Base-by-base conservation (phyloP, 2,797 vertebrate genomes). In the Limnodromus scolopaceus region DNA sequence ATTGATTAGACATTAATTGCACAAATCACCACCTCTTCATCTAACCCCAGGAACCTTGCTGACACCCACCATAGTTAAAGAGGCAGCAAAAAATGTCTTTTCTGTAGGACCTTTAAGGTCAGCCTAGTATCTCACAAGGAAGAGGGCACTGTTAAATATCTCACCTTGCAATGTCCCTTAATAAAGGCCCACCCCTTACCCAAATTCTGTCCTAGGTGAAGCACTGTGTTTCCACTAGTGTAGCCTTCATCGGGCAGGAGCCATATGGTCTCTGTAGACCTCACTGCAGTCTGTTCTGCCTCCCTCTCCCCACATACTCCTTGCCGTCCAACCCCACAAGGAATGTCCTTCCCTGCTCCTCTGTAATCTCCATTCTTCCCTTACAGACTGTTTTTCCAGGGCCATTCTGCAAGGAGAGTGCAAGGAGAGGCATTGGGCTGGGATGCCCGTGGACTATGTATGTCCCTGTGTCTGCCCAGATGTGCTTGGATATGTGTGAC, bases 1-100 rank as follows among this genome's bases (percentile, higher is more conserved):
- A 91, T 58, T 97, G 95, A 97, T 97, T 96, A 96, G 95, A 91
- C 80, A 85, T 93, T 95, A 97, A 97, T 96, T 96, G 72, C 92
- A 76, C 57, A 93, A 96, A 95, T 96, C 85, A 96, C 84, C 81
- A 85, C 82, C 90, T 94, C 93, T 95, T 95, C 94, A 95, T 75
- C 92, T 91, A 92, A 6, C 85, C 68, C 64, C 88, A 87, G 91
- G 81, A 95, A n/a, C 64, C 89, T 93, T 84, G 53, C 28, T 91
- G 64, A 64, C 91, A 93, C 75, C n/a, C 57, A 63, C 20, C 54
- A 57, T 2, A 24, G 60, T 63, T 79, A 89, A 70, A 92, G 66
- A 83, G 13, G 84, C 43, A 87, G 70, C 39, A 84, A 55, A 70
- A 95, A 51, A 83, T 6, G 6, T 53, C 32, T 94, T 54, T 89